phyloP scores from a whole-genome alignment of 2,113 vertebrate genomes.

The Vidua macroura region DNA sequence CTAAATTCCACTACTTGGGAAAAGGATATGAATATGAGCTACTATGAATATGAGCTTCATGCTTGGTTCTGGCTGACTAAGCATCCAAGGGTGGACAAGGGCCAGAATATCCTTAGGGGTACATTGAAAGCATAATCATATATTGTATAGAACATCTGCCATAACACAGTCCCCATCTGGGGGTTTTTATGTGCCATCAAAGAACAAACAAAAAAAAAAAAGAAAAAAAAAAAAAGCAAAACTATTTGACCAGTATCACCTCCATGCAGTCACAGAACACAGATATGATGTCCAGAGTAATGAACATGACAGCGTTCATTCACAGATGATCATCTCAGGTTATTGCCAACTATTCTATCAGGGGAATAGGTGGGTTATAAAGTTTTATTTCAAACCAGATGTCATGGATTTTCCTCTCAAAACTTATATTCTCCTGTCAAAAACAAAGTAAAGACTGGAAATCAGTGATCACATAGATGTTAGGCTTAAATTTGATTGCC shows the following conservation, averaged over 20 bases:
- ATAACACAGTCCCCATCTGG: neutral
- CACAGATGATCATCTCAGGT: neutral
- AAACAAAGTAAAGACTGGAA: neutral
- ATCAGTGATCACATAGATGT: neutral
- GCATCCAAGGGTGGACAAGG: neutral
- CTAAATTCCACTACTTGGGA: neutral
- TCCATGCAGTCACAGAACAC: neutral
- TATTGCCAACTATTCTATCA: neutral
- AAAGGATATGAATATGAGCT: neutral
- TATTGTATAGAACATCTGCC: neutral
- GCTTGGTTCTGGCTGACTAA: neutral
- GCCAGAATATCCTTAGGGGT: neutral
- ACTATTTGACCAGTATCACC: neutral
- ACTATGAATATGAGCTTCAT: neutral
- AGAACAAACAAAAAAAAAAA: neutral
- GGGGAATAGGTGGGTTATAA: neutral
- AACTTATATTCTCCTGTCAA: neutral
- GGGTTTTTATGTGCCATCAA: neutral
- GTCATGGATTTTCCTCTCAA: neutral
- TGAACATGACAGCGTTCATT: neutral
- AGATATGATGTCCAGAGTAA: neutral
- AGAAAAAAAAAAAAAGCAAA: neutral
- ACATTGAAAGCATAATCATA: neutral
- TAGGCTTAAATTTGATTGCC: neutral
- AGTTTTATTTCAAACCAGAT: neutral